Evolutionary conservation across 2,888 invertebrate species (phyloP).

Genomic region (Caenorhabditis doughertyi): DNA sequence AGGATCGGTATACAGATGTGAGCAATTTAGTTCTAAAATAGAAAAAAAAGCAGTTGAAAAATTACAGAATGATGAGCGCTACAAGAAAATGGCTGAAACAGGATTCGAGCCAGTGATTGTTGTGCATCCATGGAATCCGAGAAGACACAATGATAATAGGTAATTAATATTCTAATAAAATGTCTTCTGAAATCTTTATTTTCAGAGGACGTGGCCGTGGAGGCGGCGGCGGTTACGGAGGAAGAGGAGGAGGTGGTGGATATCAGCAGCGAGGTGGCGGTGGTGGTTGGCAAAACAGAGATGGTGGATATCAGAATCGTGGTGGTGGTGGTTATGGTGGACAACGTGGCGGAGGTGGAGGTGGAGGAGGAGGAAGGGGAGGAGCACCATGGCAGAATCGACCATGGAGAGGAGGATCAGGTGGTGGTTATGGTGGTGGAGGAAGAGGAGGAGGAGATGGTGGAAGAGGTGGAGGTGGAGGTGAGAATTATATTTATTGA

Average conservation of each 20-base stretch:
- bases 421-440: conserved; percentile 10
- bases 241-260: conserved; percentile 23
- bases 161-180: neutral
- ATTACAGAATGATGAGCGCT: conserved; percentile 54
- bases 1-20: conserved; percentile 50
- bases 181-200: neutral
- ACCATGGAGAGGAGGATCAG: neutral
- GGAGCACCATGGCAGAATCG: no score
- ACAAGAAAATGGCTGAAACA: conserved; percentile 37
- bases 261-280: neutral
- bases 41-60: neutral
- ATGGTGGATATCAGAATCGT: conserved; percentile 8
- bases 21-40: neutral
- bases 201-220: conserved; percentile 37
- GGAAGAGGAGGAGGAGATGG: conserved; percentile 6
- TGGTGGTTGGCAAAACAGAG: conserved; percentile 1
- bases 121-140: conserved; percentile 57
- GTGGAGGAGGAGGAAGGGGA: neutral
- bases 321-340: conserved; percentile 25
- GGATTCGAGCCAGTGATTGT: conserved; percentile 56
- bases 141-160: conserved; percentile 29
- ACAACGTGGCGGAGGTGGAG: neutral
- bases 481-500: neutral
- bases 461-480: conserved; percentile 8
- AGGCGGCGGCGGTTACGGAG: conserved; percentile 24